Conservation (phyloP, 2,113 vertebrate genomes). For the Seriola quinqueradiata region DNA sequence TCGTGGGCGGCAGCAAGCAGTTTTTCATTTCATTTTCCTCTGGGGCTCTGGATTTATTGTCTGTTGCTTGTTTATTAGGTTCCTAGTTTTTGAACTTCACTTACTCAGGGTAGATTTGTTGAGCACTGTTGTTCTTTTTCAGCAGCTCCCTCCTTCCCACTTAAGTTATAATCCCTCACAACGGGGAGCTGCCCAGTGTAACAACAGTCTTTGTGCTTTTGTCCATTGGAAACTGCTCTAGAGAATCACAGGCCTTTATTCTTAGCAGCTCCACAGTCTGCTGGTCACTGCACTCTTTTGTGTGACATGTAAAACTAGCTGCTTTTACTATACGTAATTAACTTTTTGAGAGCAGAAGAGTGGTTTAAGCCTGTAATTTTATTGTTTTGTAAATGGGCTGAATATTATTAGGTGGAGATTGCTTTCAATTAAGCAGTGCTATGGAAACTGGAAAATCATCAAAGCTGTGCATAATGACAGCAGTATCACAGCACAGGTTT, state of each 20-base stretch:
- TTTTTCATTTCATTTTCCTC: constrained; percentile 73
- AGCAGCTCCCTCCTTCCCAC: constrained; percentile 43
- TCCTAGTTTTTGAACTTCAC: constrained; percentile 61
- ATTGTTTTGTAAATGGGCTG: not conserved
- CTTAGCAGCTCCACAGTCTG: not conserved
- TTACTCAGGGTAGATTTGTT: constrained; percentile 53
- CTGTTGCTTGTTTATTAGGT: constrained; percentile 69
- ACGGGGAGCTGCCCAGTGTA: constrained; percentile 19
- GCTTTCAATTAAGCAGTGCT: not conserved
- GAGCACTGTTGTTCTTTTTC: constrained; percentile 45
- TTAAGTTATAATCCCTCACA: constrained; percentile 44
- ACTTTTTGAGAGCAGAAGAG: not conserved
- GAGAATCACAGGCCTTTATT: constrained; percentile 22
- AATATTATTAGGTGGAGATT: not conserved
- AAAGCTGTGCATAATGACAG: not conserved
- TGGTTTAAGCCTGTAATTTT: not conserved
- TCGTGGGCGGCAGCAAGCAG: constrained; percentile 58
- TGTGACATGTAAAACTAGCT: not conserved
- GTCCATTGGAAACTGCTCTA: constrained; percentile 1
- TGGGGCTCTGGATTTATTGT: constrained; percentile 67
- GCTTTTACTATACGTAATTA: constrained; percentile 4
- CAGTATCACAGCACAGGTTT: not conserved
- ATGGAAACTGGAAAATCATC: constrained; percentile 1
- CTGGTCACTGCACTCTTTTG: constrained; percentile 3
- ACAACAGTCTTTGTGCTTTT: not conserved